Evolutionary conservation across 2,797 vertebrate genomes (phyloP).

Genomic region (Menidia menidia): DNA sequence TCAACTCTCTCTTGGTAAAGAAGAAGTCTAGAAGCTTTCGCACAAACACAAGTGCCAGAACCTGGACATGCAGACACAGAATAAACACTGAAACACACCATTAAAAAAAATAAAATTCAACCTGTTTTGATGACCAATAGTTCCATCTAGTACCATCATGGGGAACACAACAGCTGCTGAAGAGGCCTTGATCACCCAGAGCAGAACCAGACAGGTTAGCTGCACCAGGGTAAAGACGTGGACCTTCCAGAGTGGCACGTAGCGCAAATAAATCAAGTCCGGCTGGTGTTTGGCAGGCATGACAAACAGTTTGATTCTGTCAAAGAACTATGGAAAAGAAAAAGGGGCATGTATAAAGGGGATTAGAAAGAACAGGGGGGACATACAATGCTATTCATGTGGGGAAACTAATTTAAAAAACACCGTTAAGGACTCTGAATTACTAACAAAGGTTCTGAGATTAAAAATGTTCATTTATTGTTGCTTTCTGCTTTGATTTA

Average conservation of each 20-base stretch:
- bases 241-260: conserved; percentile 96
- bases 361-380: neutral
- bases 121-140: neutral
- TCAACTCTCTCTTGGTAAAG: conserved; percentile 94
- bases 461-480: conserved; percentile 28
- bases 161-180: conserved; percentile 95
- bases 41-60: conserved; percentile 93
- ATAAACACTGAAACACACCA: neutral
- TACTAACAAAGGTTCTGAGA: conserved; percentile 40
- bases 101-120: too few species aligned
- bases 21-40: conserved; percentile 94
- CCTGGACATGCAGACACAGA: conserved; percentile 72
- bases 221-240: conserved; percentile 94
- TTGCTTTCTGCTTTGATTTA: conserved; percentile 22
- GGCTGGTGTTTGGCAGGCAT: conserved; percentile 98
- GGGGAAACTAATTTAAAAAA: conserved; percentile 22
- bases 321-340: conserved; percentile 87
- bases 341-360: conserved; percentile 6
- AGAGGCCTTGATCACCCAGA: conserved; percentile 95
- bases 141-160: conserved; percentile 88
- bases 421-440: conserved; percentile 17
- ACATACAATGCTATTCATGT: conserved; percentile 17
- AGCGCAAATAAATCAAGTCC: conserved; percentile 93
- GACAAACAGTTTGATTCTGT: conserved; percentile 93
- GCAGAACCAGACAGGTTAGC: conserved; percentile 90